Percentiles rank a stretch among this genome's conserved stretches.
phyloP scores from a whole-genome alignment of 2,113 vertebrate species.

The Sinocyclocheilus grahami region DNA sequence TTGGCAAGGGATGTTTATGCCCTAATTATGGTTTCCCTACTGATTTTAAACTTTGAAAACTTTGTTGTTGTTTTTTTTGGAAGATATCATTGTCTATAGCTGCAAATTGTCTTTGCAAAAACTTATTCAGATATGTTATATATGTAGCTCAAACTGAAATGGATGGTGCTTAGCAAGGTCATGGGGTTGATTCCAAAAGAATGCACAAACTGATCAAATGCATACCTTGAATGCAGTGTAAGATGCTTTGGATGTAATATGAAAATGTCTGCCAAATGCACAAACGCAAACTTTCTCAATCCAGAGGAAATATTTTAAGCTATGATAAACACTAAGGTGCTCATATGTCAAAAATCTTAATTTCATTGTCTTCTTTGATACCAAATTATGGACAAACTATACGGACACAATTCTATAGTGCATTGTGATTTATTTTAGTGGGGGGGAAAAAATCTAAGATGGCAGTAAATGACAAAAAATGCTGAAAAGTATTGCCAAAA shows the following conservation, averaged over 20 bases:
- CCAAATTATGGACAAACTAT: not conserved
- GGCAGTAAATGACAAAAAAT: not conserved
- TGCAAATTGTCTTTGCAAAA: not conserved
- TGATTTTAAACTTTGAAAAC: not conserved
- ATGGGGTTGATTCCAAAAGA: not conserved
- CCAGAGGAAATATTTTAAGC: not conserved
- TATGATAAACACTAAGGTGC: not conserved
- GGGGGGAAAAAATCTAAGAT: not conserved
- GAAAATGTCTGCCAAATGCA: too few relatives aligned
- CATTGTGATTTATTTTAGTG: not conserved
- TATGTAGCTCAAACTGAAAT: not conserved
- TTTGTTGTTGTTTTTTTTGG: too few relatives aligned
- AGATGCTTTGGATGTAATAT: too few relatives aligned
- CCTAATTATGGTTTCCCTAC: not conserved
- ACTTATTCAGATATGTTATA: not conserved
- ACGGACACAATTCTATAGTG: not conserved
- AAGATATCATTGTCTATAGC: not conserved
- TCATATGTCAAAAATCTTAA: not conserved
- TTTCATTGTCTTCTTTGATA: not conserved
- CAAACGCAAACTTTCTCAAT: not conserved
- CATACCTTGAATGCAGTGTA: not conserved
- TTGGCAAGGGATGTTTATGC: not conserved
- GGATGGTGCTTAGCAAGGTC: not conserved
- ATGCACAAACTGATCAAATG: not conserved
- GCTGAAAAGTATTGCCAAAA: too few relatives aligned